phyloP scores from a whole-genome alignment of 2,113 vertebrate genomes.

The Oryzias curvinotus region DNA sequence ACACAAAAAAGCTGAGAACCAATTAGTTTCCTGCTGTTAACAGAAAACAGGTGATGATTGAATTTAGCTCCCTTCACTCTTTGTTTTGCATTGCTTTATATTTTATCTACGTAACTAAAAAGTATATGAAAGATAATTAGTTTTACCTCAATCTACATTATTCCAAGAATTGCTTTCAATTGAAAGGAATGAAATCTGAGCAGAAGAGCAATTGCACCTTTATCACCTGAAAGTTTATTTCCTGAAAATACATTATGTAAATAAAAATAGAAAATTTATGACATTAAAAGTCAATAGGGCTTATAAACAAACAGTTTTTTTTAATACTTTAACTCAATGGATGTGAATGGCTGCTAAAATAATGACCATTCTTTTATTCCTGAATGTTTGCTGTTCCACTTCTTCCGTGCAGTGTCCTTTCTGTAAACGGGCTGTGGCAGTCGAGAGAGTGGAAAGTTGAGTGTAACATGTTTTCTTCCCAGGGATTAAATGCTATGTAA shows the following conservation, averaged over 20 bases:
- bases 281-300: conserved; percentile 24
- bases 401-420: conserved; percentile 23
- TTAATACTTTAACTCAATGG: conserved; percentile 18
- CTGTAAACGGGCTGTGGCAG: conserved; percentile 54
- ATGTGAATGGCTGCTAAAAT: conserved; percentile 30
- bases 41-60: too few relatives aligned
- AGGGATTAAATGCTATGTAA: conserved; percentile 19
- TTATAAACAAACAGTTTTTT: conserved; percentile 18
- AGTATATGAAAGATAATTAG: too few relatives aligned
- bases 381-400: conserved; percentile 14
- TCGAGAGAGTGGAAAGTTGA: conserved; percentile 16
- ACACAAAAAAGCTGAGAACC: too few relatives aligned
- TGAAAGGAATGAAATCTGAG: conserved; percentile 36
- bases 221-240: conserved; percentile 41
- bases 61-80: too few relatives aligned
- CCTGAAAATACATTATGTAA: conserved; percentile 25
- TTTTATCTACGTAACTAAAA: too few relatives aligned
- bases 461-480: conserved; percentile 16
- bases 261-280: conserved; percentile 41
- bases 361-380: conserved; percentile 12
- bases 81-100: too few relatives aligned
- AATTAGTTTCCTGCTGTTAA: too few relatives aligned
- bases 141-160: too few relatives aligned
- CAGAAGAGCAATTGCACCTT: conserved; percentile 64
- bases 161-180: not conserved